Evolutionary conservation across 2,888 invertebrate genomes (phyloP).

Genomic region (Chrysotoxum bicinctum): DNA sequence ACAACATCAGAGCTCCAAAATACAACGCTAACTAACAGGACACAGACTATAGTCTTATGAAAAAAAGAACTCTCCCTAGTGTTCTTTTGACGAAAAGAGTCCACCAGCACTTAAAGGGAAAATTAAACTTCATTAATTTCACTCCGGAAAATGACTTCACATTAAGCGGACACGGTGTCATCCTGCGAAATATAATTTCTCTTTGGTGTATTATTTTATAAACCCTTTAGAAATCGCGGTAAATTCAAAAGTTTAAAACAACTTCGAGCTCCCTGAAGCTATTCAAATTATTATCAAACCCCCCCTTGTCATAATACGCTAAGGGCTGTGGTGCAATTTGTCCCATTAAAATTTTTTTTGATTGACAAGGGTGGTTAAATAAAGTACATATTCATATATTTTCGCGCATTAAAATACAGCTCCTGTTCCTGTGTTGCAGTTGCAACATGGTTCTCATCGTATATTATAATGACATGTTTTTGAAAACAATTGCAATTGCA

Average conservation of each 20-base stretch:
- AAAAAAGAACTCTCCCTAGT: slow-evolving; percentile 20
- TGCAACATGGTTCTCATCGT: slow-evolving; percentile 15
- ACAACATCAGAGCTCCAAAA: neutral
- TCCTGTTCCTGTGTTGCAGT: neutral
- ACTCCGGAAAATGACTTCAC: slow-evolving; percentile 58
- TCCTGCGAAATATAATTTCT: slow-evolving; percentile 24
- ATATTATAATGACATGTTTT: slow-evolving; percentile 38
- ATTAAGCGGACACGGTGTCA: slow-evolving; percentile 52
- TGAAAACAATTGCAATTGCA: slow-evolving; percentile 37
- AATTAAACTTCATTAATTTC: slow-evolving; percentile 60
- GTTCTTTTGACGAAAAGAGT: slow-evolving; percentile 43
- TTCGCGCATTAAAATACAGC: slow-evolving; percentile 18
- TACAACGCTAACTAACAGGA: neutral
- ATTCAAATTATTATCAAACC: slow-evolving; percentile 12
- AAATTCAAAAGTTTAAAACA: slow-evolving; percentile 4
- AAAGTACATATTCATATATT: slow-evolving; percentile 8
- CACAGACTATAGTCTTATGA: neutral
- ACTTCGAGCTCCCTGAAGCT: neutral
- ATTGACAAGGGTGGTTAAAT: slow-evolving; percentile 32
- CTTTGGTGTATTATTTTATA: neutral
- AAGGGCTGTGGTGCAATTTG: slow-evolving; percentile 8
- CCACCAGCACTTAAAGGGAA: slow-evolving; percentile 21
- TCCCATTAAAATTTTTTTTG: slow-evolving; percentile 27
- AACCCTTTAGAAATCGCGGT: neutral
- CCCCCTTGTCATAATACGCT: neutral